A percentile compares a stretch with the other conserved stretches of the same genome.
Conservation (phyloP, 2,888 invertebrate species). For the Leptopilina myrica region DNA sequence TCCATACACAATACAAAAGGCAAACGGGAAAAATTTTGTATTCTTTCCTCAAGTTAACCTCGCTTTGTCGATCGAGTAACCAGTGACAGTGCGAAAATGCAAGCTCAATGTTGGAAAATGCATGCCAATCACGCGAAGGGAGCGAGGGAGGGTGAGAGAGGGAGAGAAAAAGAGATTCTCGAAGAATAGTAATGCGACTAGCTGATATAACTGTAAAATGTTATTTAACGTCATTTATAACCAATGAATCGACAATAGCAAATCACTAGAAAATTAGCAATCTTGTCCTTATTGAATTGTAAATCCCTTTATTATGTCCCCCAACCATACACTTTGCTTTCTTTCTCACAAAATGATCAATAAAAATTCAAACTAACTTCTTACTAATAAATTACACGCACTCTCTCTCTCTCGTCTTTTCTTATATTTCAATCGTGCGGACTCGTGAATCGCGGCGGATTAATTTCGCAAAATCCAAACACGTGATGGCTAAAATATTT, state of each 20-base stretch:
- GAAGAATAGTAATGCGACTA: constrained; percentile 57
- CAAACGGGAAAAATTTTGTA: constrained; percentile 42
- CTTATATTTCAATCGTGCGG: too few species aligned
- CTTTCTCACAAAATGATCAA: background rate
- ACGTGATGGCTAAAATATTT: background rate
- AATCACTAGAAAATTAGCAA: constrained; percentile 23
- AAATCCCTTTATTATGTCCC: background rate
- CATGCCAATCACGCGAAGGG: constrained; percentile 41
- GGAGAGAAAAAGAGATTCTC: constrained; percentile 14
- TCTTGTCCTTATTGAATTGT: constrained; percentile 10
- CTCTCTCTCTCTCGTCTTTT: background rate
- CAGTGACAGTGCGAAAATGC: constrained; percentile 42
- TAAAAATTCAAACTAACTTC: constrained; percentile 15
- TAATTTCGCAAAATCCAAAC: too few species aligned
- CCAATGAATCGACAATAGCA: constrained; percentile 25
- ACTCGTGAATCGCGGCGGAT: too few species aligned
- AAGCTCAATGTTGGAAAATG: constrained; percentile 28
- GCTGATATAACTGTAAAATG: constrained; percentile 59
- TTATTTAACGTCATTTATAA: constrained; percentile 42
- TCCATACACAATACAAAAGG: too few species aligned
- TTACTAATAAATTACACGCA: background rate
- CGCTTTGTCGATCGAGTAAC: constrained; percentile 29
- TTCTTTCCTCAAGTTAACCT: constrained; percentile 50
- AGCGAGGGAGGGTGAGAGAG: background rate
- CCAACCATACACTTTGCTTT: background rate